A percentile compares a stretch with the other conserved stretches of the same genome.
Conservation (phyloP, 2,113 vertebrate species). For the Isurus oxyrinchus region DNA sequence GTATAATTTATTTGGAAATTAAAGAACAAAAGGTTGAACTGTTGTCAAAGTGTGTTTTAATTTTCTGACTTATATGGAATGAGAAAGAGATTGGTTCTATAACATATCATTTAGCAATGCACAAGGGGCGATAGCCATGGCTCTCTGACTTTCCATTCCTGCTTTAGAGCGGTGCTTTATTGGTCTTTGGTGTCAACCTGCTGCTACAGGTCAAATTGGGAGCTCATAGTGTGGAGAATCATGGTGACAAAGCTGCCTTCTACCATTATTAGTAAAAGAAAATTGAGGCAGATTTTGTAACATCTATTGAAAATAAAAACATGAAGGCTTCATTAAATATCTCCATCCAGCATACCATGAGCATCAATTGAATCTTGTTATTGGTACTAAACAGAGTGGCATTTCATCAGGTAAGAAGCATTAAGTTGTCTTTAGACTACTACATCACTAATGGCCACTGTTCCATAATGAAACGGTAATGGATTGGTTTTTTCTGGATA, state of each 20-base stretch:
- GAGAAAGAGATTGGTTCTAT: background rate
- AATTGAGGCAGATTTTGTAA: background rate
- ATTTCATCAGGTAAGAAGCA: background rate
- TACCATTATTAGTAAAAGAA: background rate
- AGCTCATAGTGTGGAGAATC: background rate
- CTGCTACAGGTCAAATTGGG: background rate
- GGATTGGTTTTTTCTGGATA: background rate
- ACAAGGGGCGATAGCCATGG: background rate
- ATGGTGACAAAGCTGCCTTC: background rate
- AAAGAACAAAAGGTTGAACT: background rate
- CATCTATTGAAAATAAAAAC: background rate
- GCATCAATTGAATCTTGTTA: background rate
- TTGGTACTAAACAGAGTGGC: background rate
- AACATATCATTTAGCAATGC: background rate
- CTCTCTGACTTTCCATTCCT: background rate
- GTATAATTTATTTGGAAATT: background rate
- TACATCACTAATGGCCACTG: constrained; percentile 9
- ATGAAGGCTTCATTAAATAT: background rate
- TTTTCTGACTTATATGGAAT: background rate
- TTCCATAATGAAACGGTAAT: background rate
- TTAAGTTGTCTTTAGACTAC: background rate
- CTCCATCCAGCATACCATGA: background rate
- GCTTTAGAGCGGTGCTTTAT: background rate
- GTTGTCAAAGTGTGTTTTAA: background rate
- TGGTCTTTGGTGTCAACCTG: background rate